Conservation (phyloP, 1,140 invertebrate genomes). For the Thereuonema tuberculata region DNA sequence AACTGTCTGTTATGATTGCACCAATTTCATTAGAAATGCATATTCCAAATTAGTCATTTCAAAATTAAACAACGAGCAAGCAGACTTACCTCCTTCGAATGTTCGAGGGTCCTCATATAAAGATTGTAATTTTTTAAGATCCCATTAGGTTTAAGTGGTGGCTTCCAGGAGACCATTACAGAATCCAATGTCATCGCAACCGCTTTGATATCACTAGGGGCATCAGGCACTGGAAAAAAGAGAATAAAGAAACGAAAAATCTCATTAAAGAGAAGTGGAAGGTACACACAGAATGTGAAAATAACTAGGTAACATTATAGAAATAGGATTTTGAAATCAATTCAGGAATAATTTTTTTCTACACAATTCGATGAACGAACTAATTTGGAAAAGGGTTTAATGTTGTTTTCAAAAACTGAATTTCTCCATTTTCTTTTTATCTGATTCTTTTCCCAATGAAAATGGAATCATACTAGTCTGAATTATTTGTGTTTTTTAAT, state of each 20-base stretch:
- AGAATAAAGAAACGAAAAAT: neutral
- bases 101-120: conserved; percentile 19
- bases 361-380: too few species aligned
- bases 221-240: conserved; percentile 25
- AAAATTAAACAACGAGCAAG: neutral
- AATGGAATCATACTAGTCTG: too few species aligned
- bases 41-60: neutral
- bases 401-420: too few species aligned
- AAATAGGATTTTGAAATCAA: neutral
- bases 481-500: too few species aligned
- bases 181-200: conserved; percentile 22
- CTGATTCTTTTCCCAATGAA: too few species aligned
- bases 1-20: too few species aligned
- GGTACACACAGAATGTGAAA: neutral
- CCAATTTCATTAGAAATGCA: neutral
- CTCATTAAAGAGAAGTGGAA: neutral
- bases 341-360: too few species aligned
- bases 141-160: conserved; percentile 28
- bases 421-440: too few species aligned
- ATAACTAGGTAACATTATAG: neutral
- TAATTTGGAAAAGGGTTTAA: too few species aligned
- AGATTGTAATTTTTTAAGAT: conserved; percentile 27
- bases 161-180: conserved; percentile 30
- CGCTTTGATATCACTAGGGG: conserved; percentile 29
- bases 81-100: conserved; percentile 14